Percentiles rank a stretch among this genome's conserved stretches.
Evolutionary conservation across 2,888 invertebrate genomes (phyloP).

Genomic region (Sinohyriopsis cumingii): DNA sequence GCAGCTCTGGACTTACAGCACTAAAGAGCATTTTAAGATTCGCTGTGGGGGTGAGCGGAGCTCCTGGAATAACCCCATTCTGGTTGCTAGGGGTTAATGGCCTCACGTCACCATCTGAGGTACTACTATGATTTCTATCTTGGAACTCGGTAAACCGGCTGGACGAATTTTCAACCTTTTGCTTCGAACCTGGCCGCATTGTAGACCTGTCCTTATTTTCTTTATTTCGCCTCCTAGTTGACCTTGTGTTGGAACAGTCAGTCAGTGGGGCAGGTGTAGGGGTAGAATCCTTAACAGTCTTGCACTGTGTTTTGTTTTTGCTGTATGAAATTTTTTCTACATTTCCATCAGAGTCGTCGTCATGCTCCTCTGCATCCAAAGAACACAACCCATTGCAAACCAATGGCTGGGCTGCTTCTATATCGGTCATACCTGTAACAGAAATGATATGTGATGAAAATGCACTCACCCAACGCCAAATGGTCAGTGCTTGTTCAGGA

Average conservation of each 20-base stretch:
- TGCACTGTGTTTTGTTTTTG: slow-evolving; percentile 34
- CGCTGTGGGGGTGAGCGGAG: slow-evolving; percentile 79
- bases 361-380: slow-evolving; percentile 32
- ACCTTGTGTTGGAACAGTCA: too few relatives aligned
- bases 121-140: neutral
- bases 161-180: neutral
- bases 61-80: slow-evolving; percentile 23
- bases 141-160: neutral
- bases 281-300: slow-evolving; percentile 20
- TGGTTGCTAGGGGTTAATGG: slow-evolving; percentile 40
- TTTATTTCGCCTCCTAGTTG: slow-evolving; percentile 28
- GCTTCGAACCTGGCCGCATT: slow-evolving; percentile 1
- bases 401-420: neutral
- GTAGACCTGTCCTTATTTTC: slow-evolving; percentile 24
- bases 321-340: slow-evolving; percentile 48
- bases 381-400: neutral
- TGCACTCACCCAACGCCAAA: too few relatives aligned
- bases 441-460: too few relatives aligned
- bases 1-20: slow-evolving; percentile 75
- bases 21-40: slow-evolving; percentile 80
- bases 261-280: too few relatives aligned
- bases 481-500: too few relatives aligned
- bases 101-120: slow-evolving; percentile 30
- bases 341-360: slow-evolving; percentile 44
- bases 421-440: too few relatives aligned